Base-by-base conservation (phyloP, 2,888 invertebrate genomes). In the Drosophila ustulata region DNA sequence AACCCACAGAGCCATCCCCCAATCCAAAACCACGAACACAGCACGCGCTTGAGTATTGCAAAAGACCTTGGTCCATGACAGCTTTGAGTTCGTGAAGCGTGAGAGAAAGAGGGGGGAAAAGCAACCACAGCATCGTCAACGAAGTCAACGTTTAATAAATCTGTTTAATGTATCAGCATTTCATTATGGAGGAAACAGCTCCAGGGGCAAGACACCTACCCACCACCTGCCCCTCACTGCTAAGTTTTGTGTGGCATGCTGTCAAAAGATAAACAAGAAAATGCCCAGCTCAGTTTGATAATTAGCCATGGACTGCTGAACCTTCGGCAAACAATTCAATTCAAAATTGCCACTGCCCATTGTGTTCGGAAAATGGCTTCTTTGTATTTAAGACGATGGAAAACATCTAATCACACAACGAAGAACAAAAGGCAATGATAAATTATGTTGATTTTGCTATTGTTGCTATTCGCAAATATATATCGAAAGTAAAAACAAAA, bases 141-240 rank as follows among this genome's bases (percentile, higher is more conserved):
- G 56, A 62, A 43, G 62, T 57, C 52, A 78, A 50, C 86, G 71
- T 61, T 67, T 86, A 83, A 88, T 81, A 83, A 85, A 86, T 88
- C 79, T 87, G 79, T 83, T 87, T 88, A 83, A 88, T 82, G 81
- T 87, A 87, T 87, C 77, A 84, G 67, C 66, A 58, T 78, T 81
- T 74, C 70, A 78, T 86, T 83, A 75, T 71, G 66, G 66, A 68
- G 66, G 66, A 68, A 83, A 69, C 68, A 37, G 70, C 57, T 43
- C 66, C 49, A 59, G 32, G 46, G 55, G 18, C 41, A 59, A 55
- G 32, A 32, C 18, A 30, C 18, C 30, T 3, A n/a, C 26, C 18
- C 18, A 18, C 18, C 18, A 18, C 3, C 11, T 25, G 11, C 2
- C 49, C 13, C 30, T 1, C 18, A 7, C 0, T 18, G 18, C 3